phyloP scores from a whole-genome alignment of 2,113 vertebrate genomes.

The Sinocyclocheilus maitianheensis region DNA sequence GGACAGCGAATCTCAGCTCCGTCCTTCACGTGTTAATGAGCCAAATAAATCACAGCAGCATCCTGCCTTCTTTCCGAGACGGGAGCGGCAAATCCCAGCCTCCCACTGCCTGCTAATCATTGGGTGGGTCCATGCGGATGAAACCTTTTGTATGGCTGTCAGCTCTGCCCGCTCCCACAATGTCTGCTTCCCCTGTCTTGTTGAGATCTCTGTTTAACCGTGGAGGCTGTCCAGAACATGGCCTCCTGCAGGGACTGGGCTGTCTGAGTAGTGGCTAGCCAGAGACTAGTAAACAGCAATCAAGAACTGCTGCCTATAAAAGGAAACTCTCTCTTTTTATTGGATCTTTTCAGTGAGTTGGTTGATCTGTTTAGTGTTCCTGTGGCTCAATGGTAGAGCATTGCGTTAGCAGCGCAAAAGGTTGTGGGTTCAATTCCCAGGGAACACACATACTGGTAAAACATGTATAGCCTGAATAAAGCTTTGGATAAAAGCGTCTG shows the following conservation, averaged over 20 bases:
- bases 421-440: too few relatives aligned
- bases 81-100: constrained; percentile 4
- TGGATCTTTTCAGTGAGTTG: too few relatives aligned
- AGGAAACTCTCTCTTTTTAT: too few relatives aligned
- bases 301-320: not conserved
- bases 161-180: constrained; percentile 36
- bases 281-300: constrained; percentile 41
- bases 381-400: too few relatives aligned
- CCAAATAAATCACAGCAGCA: constrained; percentile 51
- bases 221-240: constrained; percentile 26
- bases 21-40: constrained; percentile 51
- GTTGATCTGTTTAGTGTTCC: too few relatives aligned
- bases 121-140: constrained; percentile 33
- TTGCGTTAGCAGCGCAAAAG: too few relatives aligned
- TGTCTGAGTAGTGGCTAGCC: constrained; percentile 15
- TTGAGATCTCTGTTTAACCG: constrained; percentile 43
- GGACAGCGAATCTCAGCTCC: constrained; percentile 12
- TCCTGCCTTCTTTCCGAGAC: constrained; percentile 23
- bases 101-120: constrained; percentile 50
- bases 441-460: too few relatives aligned
- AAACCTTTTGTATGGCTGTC: constrained; percentile 47
- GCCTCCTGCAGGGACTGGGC: constrained; percentile 26
- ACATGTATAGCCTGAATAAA: too few relatives aligned
- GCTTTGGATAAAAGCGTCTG: too few relatives aligned
- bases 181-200: constrained; percentile 35